Percentiles rank a stretch among this genome's conserved stretches.
Evolutionary conservation across 2,797 vertebrate species (phyloP).

Genomic region (Tenualosa thibaudeaui): DNA sequence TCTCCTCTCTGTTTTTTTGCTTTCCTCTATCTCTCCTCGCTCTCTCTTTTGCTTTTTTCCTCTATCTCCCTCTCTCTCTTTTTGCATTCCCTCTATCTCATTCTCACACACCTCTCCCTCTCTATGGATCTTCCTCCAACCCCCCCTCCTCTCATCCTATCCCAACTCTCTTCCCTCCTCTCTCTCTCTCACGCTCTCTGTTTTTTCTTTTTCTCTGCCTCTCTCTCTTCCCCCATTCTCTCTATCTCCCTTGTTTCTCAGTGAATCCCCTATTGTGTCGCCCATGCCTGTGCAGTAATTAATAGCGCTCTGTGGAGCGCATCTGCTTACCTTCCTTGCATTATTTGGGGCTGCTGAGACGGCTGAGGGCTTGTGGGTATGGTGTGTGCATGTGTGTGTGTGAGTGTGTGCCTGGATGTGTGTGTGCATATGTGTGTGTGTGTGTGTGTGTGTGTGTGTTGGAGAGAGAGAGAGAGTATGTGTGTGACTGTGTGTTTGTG

Average conservation of each 20-base stretch:
- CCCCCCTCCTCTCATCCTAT: neutral
- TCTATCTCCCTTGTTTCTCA: conserved; percentile 36
- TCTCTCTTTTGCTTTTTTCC: neutral
- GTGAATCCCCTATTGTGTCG: neutral
- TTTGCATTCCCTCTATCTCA: neutral
- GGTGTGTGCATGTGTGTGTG: neutral
- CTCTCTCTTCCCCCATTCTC: neutral
- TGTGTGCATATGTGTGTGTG: neutral
- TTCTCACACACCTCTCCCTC: neutral
- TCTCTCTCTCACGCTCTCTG: neutral
- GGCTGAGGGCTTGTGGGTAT: no score
- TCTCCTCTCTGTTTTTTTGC: conserved; percentile 19
- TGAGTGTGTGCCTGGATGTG: neutral
- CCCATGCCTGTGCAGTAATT: neutral
- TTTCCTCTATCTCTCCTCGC: conserved; percentile 26
- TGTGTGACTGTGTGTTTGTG: neutral
- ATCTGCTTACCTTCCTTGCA: neutral
- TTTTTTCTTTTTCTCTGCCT: neutral
- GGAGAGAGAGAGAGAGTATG: neutral
- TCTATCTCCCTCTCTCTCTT: no score
- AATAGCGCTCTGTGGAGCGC: neutral
- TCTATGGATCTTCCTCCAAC: neutral
- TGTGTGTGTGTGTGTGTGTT: neutral
- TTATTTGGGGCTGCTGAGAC: neutral
- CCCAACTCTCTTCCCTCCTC: no score